Base-by-base conservation (phyloP, 2,888 invertebrate genomes). In the Epirrita christyi region DNA sequence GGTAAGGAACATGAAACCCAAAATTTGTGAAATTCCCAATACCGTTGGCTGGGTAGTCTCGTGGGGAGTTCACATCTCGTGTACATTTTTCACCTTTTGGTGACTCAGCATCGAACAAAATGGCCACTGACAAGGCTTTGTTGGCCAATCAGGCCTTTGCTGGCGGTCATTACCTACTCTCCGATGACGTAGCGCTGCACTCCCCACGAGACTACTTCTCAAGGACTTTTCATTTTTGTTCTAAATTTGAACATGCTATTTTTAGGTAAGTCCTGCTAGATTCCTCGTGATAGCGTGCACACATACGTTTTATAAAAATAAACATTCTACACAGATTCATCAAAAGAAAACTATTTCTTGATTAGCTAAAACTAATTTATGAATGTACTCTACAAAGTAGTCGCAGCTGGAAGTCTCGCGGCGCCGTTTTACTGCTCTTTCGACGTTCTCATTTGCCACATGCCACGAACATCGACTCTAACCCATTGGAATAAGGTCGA, bases 21-120 rank as follows among this genome's bases (percentile, higher is more conserved):
- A 90, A 91, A 85, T 92, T 91, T 89, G 86, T 90, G 90, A 92
- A 93, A 93, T 92, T 90, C 91, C 88, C 92, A 88, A 90, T 92
- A 92, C 92, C 90, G 90, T 92, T 90, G 88, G 86, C 91, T 89
- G 88, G 86, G 87, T 93, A 93, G 93, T 93, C 93, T 93, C 90
- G 90, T 88, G 86, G 84, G 93, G 92, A 93, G 93, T 93, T 81
- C 85, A 78, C 78, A 83, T 85, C 85, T 92, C 92, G 85, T 86
- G 90, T 88, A 91, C 89, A 93, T 93, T 93, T 93, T 94, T 93
- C 93, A 89, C 89, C 90, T 89, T 90, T 89, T 89, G 93, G 92
- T 93, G 93, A 93, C 91, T 93, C 94, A 94, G 88, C 93, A 93
- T 81, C 81, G 83, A 77, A 86, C 93, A 94, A 94, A 93, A 94